These are phyloP conservation scores for Galerucella pusilla DNA, from an alignment of 2,888 invertebrate species.

Conservation along the genomic window DNA sequence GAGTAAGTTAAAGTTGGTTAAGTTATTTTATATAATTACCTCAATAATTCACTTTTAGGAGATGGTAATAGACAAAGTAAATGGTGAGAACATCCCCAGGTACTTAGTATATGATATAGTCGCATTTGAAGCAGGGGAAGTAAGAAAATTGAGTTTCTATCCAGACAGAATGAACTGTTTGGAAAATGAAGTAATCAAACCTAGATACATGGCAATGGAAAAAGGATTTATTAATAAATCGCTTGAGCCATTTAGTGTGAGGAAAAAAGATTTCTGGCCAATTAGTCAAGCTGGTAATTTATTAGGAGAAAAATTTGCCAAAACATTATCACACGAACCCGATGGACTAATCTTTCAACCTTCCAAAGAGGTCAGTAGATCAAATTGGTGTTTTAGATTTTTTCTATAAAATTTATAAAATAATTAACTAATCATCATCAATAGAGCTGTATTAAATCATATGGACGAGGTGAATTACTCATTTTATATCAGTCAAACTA, in stretches of 20 bases:
- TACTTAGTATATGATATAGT: slow-evolving; percentile 97
- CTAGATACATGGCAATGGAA: slow-evolving; percentile 80
- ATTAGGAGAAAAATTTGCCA: slow-evolving; percentile 86
- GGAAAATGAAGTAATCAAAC: slow-evolving; percentile 75
- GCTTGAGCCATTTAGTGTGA: slow-evolving; percentile 89
- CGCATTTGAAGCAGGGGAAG: slow-evolving; percentile 80
- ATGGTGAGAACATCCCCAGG: slow-evolving; percentile 81
- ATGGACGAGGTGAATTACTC: too few species aligned
- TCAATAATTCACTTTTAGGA: slow-evolving; percentile 71
- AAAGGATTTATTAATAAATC: slow-evolving; percentile 79
- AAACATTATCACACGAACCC: slow-evolving; percentile 89
- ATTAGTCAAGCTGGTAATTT: slow-evolving; percentile 76
- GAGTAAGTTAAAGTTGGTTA: slow-evolving; percentile 71
- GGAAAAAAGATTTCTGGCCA: slow-evolving; percentile 93
- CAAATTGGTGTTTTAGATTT: slow-evolving; percentile 2
- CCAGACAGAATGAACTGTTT: slow-evolving; percentile 83
- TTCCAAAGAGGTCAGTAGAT: slow-evolving; percentile 74
- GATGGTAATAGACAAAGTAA: slow-evolving; percentile 93
- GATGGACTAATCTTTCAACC: slow-evolving; percentile 99
- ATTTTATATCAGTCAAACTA: too few species aligned
- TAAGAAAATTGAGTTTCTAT: slow-evolving; percentile 81
- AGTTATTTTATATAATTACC: too few species aligned
- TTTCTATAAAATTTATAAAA: too few species aligned
- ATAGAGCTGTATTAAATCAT: too few species aligned
- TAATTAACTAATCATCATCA: too few species aligned